These are phyloP conservation scores for Channa striata DNA, from an alignment of 2,797 vertebrate genomes.

Conservation along the genomic window DNA sequence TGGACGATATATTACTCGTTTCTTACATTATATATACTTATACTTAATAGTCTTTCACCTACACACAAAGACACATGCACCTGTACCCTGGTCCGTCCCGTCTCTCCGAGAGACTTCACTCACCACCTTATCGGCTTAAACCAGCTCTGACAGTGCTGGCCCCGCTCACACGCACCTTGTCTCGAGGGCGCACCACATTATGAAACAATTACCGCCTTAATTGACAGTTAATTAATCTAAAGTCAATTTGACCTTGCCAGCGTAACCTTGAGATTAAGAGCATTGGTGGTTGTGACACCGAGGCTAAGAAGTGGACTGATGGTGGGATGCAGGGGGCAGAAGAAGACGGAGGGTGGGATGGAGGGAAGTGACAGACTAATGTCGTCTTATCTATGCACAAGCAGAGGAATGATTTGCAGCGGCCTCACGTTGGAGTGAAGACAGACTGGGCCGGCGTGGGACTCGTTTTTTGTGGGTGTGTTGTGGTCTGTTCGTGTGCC, in stretches of 20 bases:
- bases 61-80: constrained; percentile 27
- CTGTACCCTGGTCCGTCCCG: constrained; percentile 30
- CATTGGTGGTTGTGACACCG: constrained; percentile 44
- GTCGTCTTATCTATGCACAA: constrained; percentile 49
- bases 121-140: constrained; percentile 70
- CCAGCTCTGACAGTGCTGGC: constrained; percentile 77
- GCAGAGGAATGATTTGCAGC: constrained; percentile 40
- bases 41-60: neutral
- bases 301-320: constrained; percentile 36
- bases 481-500: constrained; percentile 17
- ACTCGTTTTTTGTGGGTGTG: constrained; percentile 18
- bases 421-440: constrained; percentile 47
- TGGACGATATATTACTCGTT: constrained; percentile 60
- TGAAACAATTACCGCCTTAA: constrained; percentile 85
- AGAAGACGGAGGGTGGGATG: constrained; percentile 5
- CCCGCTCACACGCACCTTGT: constrained; percentile 74
- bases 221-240: constrained; percentile 89
- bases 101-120: constrained; percentile 57
- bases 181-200: constrained; percentile 77
- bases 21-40: constrained; percentile 58
- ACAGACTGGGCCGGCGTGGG: constrained; percentile 10
- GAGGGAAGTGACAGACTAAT: constrained; percentile 36
- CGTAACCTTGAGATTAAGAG: constrained; percentile 79
- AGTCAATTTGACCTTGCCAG: constrained; percentile 86
- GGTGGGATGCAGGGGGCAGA: constrained; percentile 21